These are phyloP conservation scores for Scrobipalpa atriplicella DNA, from an alignment of 2,888 invertebrate genomes.

Conservation along the genomic window DNA sequence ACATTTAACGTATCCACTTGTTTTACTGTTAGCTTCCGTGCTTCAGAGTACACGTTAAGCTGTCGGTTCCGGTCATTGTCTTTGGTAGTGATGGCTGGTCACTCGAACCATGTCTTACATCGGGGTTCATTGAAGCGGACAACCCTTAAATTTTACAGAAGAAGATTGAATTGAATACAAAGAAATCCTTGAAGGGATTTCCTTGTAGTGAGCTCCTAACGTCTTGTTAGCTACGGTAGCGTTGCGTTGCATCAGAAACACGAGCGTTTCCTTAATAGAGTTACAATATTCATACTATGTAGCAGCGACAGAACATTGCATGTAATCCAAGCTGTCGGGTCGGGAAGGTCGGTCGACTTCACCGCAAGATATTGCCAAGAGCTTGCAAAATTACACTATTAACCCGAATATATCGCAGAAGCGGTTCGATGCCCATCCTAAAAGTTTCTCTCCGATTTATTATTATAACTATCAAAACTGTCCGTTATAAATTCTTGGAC, in stretches of 20 bases:
- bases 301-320: constrained; percentile 46
- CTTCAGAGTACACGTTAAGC: too few species aligned
- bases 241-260: constrained; percentile 14
- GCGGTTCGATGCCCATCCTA: constrained; percentile 46
- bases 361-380: constrained; percentile 64
- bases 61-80: too few species aligned
- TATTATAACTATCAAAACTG: constrained; percentile 29
- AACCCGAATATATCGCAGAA: constrained; percentile 61
- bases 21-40: too few species aligned
- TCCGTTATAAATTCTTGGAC: background rate
- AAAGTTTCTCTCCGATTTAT: constrained; percentile 55
- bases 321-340: constrained; percentile 51
- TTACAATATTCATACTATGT: constrained; percentile 35
- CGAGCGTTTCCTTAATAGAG: constrained; percentile 17
- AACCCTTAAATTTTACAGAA: too few species aligned
- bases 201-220: background rate
- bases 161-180: too few species aligned
- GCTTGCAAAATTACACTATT: constrained; percentile 65
- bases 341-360: constrained; percentile 48
- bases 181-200: background rate
- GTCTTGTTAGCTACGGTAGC: constrained; percentile 6
- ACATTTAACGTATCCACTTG: too few species aligned
- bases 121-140: too few species aligned
- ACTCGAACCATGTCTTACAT: too few species aligned
- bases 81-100: too few species aligned